These are phyloP conservation scores for Papilio gigon DNA, from an alignment of 2,888 invertebrate genomes.

Conservation along the genomic window DNA sequence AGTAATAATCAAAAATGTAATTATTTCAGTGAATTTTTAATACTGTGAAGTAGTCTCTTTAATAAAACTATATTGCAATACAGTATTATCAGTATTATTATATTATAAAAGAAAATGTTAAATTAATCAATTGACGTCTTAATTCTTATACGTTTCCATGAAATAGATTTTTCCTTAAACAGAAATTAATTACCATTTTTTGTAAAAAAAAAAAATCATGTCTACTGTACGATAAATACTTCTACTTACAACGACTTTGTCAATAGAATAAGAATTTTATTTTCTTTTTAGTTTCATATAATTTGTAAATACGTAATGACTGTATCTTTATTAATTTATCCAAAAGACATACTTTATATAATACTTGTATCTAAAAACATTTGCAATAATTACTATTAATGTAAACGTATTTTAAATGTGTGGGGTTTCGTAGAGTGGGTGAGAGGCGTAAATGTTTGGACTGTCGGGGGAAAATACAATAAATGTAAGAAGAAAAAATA, in stretches of 20 bases:
- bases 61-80: neutral
- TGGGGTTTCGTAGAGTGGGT: neutral
- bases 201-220: too few species aligned
- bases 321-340: neutral
- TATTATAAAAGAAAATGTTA: constrained; percentile 17
- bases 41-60: constrained; percentile 7
- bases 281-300: neutral
- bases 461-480: neutral
- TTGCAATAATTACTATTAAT: constrained; percentile 35
- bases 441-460: neutral
- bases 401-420: neutral
- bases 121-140: neutral
- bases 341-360: constrained; percentile 32
- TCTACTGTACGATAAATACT: too few species aligned
- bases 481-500: neutral
- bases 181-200: too few species aligned
- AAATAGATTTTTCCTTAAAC: too few species aligned
- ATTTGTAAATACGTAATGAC: neutral
- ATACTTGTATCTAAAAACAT: constrained; percentile 11
- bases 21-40: constrained; percentile 16
- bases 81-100: constrained; percentile 39
- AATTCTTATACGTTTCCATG: neutral
- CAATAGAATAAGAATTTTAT: neutral
- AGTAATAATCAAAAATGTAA: constrained; percentile 6
- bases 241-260: neutral